These are phyloP conservation scores for Papilio gigon DNA, from an alignment of 2,888 invertebrate species.

Conservation along the genomic window DNA sequence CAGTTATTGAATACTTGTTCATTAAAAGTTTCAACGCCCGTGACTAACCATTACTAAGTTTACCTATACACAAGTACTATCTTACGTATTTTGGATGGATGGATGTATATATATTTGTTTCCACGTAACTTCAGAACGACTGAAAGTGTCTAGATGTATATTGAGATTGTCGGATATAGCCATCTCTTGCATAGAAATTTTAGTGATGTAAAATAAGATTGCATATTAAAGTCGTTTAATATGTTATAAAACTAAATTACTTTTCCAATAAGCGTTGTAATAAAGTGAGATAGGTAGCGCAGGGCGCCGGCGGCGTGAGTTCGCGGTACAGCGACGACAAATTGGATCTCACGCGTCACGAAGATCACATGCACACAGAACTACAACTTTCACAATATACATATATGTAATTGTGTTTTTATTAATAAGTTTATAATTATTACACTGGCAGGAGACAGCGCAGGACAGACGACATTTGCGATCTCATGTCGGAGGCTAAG, in stretches of 20 bases:
- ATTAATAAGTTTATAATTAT: background rate
- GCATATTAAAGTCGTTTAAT: background rate
- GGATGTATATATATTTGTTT: background rate
- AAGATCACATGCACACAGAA: background rate
- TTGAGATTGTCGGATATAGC: too few species aligned
- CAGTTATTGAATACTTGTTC: constrained; percentile 22
- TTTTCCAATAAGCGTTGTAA: constrained; percentile 12
- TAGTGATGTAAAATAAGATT: background rate
- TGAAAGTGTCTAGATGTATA: background rate
- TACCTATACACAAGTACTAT: background rate
- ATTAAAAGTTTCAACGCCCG: constrained; percentile 17
- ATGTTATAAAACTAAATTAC: constrained; percentile 4
- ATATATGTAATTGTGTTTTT: background rate
- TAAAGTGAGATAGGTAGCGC: constrained; percentile 2
- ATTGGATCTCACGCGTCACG: constrained; percentile 16
- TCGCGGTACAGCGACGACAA: constrained; percentile 10
- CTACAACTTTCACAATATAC: background rate
- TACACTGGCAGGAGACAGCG: too few species aligned
- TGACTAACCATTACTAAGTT: constrained; percentile 3
- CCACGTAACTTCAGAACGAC: background rate
- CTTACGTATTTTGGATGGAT: background rate
- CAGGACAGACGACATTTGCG: too few species aligned
- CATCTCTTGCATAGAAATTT: background rate
- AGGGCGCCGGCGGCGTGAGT: background rate
- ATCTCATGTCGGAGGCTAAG: too few species aligned